These are phyloP conservation scores for Catamblyrhynchus diadema DNA, from an alignment of 2,797 vertebrate genomes.

Conservation along the genomic window DNA sequence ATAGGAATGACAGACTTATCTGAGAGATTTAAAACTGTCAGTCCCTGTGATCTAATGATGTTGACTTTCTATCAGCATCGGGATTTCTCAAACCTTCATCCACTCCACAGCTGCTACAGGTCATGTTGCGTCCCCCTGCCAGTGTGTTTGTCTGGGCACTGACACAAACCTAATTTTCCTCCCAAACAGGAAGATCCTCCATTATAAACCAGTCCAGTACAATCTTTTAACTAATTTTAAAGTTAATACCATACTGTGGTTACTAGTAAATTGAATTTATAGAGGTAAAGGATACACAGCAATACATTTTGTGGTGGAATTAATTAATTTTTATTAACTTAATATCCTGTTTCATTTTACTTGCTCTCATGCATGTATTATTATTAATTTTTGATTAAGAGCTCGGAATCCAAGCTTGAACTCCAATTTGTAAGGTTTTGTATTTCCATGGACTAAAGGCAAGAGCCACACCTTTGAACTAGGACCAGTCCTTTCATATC, in stretches of 20 bases:
- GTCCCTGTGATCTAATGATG: not conserved
- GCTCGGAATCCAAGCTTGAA: not conserved
- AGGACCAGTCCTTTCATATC: not conserved
- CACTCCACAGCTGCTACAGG: not conserved
- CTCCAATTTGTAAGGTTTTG: rapidly evolving
- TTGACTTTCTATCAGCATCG: not conserved
- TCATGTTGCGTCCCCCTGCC: not conserved
- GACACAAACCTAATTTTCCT: not conserved
- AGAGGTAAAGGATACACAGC: not conserved
- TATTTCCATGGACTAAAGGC: not conserved
- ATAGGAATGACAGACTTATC: not conserved
- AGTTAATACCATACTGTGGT: not conserved
- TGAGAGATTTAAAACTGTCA: not conserved
- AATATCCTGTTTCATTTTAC: not conserved
- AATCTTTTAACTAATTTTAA: not conserved
- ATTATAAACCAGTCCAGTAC: not conserved
- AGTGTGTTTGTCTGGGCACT: not conserved
- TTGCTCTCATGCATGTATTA: not conserved
- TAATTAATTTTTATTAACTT: not conserved
- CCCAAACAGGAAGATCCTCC: not conserved
- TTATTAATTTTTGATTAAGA: not conserved
- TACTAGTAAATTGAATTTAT: not conserved
- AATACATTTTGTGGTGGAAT: not conserved
- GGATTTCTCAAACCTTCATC: not conserved
- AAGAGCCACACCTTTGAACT: not conserved